Conservation (phyloP, 1,140 invertebrate genomes). For the Nasonia giraulti region DNA sequence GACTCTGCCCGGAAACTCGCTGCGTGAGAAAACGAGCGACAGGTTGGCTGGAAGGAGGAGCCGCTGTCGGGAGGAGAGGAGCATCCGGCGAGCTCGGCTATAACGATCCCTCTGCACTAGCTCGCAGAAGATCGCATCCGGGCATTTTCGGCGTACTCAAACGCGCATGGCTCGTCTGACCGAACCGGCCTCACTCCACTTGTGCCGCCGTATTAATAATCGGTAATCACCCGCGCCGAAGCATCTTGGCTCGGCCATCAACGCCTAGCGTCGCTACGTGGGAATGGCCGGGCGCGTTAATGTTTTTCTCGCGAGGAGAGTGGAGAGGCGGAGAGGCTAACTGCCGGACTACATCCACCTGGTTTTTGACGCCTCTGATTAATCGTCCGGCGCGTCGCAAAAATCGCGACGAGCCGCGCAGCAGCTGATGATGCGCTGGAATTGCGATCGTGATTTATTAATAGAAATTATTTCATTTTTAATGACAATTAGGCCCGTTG, state of each 20-base stretch:
- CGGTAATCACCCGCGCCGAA: no score
- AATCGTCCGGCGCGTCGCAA: constrained; percentile 16
- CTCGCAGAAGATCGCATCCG: no score
- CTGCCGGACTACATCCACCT: constrained; percentile 6
- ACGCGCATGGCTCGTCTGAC: neutral
- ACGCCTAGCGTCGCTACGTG: neutral
- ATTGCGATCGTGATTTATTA: constrained; percentile 46
- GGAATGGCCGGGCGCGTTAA: constrained; percentile 14
- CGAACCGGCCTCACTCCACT: neutral
- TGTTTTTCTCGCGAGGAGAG: neutral
- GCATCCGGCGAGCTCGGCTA: constrained; percentile 10
- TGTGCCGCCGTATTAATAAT: neutral
- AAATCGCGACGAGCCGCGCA: constrained; percentile 15
- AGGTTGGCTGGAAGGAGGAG: constrained; percentile 2
- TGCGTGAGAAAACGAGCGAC: constrained; percentile 25
- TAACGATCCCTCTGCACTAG: neutral
- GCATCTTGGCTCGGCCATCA: no score
- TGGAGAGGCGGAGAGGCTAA: neutral
- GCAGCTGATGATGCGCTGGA: neutral
- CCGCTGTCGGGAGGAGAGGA: neutral
- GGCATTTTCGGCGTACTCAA: no score
- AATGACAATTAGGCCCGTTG: constrained; percentile 43
- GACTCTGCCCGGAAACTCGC: neutral
- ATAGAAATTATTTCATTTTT: constrained; percentile 47
- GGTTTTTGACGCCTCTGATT: constrained; percentile 40